Conservation (phyloP, 2,797 vertebrate genomes). For the Lithobates sylvaticus region DNA sequence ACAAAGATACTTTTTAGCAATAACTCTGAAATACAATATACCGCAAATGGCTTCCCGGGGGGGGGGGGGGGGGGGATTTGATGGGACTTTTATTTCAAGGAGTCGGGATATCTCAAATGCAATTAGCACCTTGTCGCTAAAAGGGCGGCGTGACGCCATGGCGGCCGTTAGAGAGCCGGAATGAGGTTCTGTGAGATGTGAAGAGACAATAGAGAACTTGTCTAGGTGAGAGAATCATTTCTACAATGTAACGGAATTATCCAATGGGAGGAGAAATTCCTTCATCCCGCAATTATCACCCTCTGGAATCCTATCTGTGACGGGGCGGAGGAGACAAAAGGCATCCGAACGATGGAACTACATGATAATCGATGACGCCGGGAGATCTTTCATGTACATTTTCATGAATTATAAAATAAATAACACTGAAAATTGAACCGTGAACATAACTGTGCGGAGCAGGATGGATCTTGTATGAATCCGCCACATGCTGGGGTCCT, state of each 20-base stretch:
- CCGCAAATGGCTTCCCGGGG: neutral
- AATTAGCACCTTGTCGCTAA: slow-evolving; percentile 15
- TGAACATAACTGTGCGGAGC: neutral
- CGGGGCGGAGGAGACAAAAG: neutral
- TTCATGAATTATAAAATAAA: neutral
- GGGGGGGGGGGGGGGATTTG: neutral
- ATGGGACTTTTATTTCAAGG: neutral
- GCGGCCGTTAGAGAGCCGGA: neutral
- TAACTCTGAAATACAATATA: neutral
- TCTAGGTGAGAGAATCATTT: neutral
- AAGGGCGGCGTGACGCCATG: neutral
- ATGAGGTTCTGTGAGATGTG: neutral
- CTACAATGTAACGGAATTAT: neutral
- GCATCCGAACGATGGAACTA: neutral
- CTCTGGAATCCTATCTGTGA: neutral
- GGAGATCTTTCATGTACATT: neutral
- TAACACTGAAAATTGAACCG: neutral
- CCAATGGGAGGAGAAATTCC: neutral
- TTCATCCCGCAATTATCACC: neutral
- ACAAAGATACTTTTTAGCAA: neutral
- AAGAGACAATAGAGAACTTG: neutral
- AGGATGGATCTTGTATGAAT: neutral
- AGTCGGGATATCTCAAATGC: neutral
- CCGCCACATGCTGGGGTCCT: neutral
- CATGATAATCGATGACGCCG: neutral